phyloP scores from a whole-genome alignment of 2,797 vertebrate genomes.

The Gymnopithys bicolor region DNA sequence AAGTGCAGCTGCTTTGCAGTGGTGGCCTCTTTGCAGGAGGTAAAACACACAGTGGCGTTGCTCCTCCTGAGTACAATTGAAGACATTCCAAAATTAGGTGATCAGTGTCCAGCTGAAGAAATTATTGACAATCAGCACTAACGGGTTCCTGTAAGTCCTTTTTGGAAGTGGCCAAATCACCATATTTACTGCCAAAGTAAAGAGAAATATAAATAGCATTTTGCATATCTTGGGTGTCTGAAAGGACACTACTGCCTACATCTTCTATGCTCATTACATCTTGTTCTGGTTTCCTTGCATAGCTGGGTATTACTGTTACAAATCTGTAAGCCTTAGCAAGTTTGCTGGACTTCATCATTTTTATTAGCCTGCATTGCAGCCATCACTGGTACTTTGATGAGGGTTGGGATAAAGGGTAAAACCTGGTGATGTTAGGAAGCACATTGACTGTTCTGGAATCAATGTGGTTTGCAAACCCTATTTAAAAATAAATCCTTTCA shows the following conservation, averaged over 20 bases:
- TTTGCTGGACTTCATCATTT: neutral
- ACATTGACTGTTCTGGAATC: neutral
- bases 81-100: neutral
- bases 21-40: neutral
- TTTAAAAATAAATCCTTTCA: slow-evolving; percentile 21
- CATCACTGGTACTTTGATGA: neutral
- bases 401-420: neutral
- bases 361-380: neutral
- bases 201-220: neutral
- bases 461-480: neutral
- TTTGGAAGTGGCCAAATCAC: neutral
- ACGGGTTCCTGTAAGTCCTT: neutral
- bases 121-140: neutral
- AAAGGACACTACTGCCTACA: neutral
- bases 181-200: neutral
- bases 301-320: neutral
- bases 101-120: neutral
- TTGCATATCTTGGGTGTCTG: neutral
- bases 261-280: neutral
- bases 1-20: neutral
- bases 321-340: neutral
- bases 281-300: neutral
- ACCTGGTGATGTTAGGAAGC: neutral
- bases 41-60: fast-evolving
- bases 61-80: neutral